Conservation (phyloP, 2,113 vertebrate species). For the Pteronura brasiliensis region DNA sequence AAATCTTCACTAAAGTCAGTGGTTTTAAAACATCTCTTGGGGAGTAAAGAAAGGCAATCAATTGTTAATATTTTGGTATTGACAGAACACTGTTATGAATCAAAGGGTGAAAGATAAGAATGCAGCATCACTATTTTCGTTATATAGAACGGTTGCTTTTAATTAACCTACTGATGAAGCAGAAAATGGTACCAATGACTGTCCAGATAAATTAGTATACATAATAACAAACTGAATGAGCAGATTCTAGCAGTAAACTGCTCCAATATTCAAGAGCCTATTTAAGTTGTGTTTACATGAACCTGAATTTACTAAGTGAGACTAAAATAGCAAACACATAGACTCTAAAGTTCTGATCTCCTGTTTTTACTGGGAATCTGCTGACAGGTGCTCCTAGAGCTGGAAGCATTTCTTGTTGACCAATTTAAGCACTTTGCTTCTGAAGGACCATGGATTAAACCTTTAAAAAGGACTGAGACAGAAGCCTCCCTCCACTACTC, state of each 20-base stretch:
- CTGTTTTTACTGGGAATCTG: too few species aligned
- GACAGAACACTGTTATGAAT: slow-evolving; percentile 26
- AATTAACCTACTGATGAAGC: neutral
- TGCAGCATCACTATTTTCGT: neutral
- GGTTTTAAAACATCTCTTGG: neutral
- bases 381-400: too few species aligned
- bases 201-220: neutral
- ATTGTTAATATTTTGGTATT: neutral
- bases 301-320: neutral
- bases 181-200: neutral
- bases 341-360: too few species aligned
- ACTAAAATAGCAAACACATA: neutral
- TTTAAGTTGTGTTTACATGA: neutral
- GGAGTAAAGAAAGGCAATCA: neutral
- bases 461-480: neutral
- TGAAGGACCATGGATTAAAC: neutral
- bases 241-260: neutral
- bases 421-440: neutral
- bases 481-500: neutral
- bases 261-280: neutral
- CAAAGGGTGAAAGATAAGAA: slow-evolving; percentile 29
- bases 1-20: neutral
- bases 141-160: neutral
- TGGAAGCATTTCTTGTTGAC: neutral
- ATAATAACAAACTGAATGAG: neutral